Base-by-base conservation (phyloP, 2,888 invertebrate genomes). In the Drosophila incognita region DNA sequence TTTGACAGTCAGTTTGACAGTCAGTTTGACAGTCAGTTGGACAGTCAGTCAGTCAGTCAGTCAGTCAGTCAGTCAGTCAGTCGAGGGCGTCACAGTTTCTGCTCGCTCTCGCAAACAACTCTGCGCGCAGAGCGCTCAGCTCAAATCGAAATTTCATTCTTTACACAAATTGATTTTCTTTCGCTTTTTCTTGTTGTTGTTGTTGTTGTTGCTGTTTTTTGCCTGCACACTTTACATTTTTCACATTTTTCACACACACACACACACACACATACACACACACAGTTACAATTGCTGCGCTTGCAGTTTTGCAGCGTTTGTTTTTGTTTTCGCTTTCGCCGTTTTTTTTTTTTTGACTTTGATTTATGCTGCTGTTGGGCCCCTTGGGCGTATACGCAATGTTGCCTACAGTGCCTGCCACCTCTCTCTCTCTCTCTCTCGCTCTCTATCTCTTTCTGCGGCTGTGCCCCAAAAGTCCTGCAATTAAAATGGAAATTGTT, bases 401-500 rank as follows among this genome's bases (percentile, higher is more conserved):
- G 53, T 65, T 46, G 53, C 57, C 60, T 49, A 48, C 38, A 21
- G 10, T 52, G 62, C 42, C 40, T 5, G 5, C n/a, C 7, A 2
- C 36, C 36, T 13, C 24, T 57, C 31, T n/a, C 7, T 15, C 15
- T 7, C 13, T 21, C 21, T 21, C 21, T 8, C 0, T 7, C 36
- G 7, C 36, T 36, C 21, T 13, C 21, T 2, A n/a, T n/a, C n/a
- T n/a, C 7, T 29, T 5, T 15, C 29, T n/a, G 11, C 38, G 13
- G 7, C n/a, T 29, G 27, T 36, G 35, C 21, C 35, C 53, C 35
- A 69, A 71, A 73, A 76, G 79, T 77, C 60, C 59, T 74, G 84
- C 87, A 85, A 89, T 89, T 89, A 84, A 87, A 85, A 73, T 71
- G 77, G 74, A 87, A 87, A 89, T 84, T 89, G 77, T 81, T 79